Base-by-base conservation (phyloP, 2,113 vertebrate genomes). In the Brachypodius melanocephalos region DNA sequence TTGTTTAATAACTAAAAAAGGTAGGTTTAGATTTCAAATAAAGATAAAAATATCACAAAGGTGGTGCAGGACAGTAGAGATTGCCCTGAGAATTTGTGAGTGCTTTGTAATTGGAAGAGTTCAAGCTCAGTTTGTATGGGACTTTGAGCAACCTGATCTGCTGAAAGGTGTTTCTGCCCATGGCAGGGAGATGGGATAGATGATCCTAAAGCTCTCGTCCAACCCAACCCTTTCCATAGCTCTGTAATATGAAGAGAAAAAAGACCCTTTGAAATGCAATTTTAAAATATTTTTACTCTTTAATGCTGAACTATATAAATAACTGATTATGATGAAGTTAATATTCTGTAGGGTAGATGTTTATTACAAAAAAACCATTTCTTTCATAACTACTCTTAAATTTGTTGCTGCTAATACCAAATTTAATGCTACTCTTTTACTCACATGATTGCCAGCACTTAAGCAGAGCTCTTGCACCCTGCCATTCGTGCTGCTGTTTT, bases 151-250 rank as follows among this genome's bases (percentile, higher is more conserved):
- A 12, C 14, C 4, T 55, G 40, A 26, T 14, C 14, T 54, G 8
- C 13, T 34, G 26, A 11, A 43, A 57, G 51, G 6, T 83, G 17
- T 83, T 17, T 7, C 19, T 55, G 32, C 14, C 22, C 5, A 4
- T 2, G 3, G 25, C 19, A 66, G 13, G 1, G 3, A 10, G 9
- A 26, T 32, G 54, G 38, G 31, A 71, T 4, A 52, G 5, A 4
- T 34, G 26, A 38, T 32, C 16, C 31, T 26, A 40, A 69, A 57
- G 7, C 7, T 61, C 17, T 32, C 29, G 51, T 61, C 17, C 24
- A 76, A 12, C 22, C 9, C 8, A 36, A 26, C 12, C 9, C 19
- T 1, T 38, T 43, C 9, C 1, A 7, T 4, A 48, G 6, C 21
- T 48, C 14, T 32, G 3, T 12, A 68, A 40, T 51, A 46, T 24